phyloP scores from a whole-genome alignment of 2,797 vertebrate genomes.

The Bufotes viridis region DNA sequence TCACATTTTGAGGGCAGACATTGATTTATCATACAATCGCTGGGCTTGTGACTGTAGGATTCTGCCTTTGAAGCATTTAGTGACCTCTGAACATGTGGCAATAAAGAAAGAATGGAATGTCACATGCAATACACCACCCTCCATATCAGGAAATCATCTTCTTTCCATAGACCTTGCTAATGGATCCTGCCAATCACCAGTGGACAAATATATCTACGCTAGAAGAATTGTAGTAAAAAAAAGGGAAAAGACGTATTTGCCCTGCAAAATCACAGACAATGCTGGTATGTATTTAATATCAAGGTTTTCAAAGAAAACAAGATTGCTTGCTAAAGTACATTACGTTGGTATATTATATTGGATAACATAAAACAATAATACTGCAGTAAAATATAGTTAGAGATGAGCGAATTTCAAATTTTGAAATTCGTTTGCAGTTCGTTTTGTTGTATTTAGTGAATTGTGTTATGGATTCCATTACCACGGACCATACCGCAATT shows the following conservation, averaged over 20 bases:
- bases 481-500: too few species aligned
- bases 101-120: constrained; percentile 70
- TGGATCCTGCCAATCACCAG: constrained; percentile 69
- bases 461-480: too few species aligned
- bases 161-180: constrained; percentile 73
- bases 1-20: constrained; percentile 72
- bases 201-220: constrained; percentile 61
- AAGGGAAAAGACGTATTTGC: constrained; percentile 71
- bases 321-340: neutral
- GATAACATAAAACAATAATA: neutral
- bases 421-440: too few species aligned
- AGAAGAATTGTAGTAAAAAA: constrained; percentile 69
- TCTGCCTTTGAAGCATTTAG: constrained; percentile 70
- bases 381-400: too few species aligned
- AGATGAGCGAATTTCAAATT: too few species aligned
- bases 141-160: constrained; percentile 70
- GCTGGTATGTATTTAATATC: constrained; percentile 41
- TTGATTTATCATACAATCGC: constrained; percentile 73
- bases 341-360: neutral
- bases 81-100: constrained; percentile 71
- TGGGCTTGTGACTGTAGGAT: constrained; percentile 80
- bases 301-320: neutral
- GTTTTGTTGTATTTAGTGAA: too few species aligned
- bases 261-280: constrained; percentile 15
- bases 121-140: constrained; percentile 72